A percentile compares a stretch with the other conserved stretches of the same genome.
Conservation (phyloP, 2,797 vertebrate species). For the Diplodus puntazzo region DNA sequence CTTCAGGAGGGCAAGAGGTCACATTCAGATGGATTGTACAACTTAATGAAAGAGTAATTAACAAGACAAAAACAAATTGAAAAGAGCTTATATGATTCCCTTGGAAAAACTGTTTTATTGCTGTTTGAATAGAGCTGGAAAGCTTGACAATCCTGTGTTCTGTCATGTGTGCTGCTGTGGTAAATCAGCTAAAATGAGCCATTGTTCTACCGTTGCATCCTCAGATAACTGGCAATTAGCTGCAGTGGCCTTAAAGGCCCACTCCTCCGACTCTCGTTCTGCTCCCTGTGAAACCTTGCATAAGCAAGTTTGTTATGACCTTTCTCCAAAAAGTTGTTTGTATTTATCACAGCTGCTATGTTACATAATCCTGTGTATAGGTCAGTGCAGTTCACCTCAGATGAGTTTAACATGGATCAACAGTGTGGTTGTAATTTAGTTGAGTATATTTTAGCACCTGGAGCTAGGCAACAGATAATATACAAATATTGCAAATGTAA, state of each 20-base stretch:
- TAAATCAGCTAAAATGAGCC: constrained; percentile 31
- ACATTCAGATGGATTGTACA: constrained; percentile 31
- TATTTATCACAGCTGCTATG: constrained; percentile 45
- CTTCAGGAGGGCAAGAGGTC: constrained; percentile 20
- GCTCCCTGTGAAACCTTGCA: constrained; percentile 37
- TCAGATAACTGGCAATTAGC: constrained; percentile 52
- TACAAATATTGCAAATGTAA: not conserved
- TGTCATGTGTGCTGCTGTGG: constrained; percentile 5
- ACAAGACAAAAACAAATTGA: constrained; percentile 24
- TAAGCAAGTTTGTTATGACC: constrained; percentile 34
- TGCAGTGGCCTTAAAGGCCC: constrained; percentile 14
- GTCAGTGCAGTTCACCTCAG: constrained; percentile 37
- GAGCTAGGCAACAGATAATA: not conserved
- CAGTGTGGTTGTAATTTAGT: constrained; percentile 14
- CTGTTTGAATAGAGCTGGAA: constrained; percentile 14
- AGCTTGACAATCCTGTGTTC: not conserved
- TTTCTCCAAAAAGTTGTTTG: constrained; percentile 31
- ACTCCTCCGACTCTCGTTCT: constrained; percentile 14
- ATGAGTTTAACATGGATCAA: constrained; percentile 25
- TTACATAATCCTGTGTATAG: constrained; percentile 28
- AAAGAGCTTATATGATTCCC: constrained; percentile 21
- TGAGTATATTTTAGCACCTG: constrained; percentile 24
- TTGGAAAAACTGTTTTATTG: constrained; percentile 2
- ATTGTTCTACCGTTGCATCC: constrained; percentile 27
- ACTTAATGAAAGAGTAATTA: constrained; percentile 27